Base-by-base conservation (phyloP, 2,888 invertebrate genomes). In the Epiblema foenella region DNA sequence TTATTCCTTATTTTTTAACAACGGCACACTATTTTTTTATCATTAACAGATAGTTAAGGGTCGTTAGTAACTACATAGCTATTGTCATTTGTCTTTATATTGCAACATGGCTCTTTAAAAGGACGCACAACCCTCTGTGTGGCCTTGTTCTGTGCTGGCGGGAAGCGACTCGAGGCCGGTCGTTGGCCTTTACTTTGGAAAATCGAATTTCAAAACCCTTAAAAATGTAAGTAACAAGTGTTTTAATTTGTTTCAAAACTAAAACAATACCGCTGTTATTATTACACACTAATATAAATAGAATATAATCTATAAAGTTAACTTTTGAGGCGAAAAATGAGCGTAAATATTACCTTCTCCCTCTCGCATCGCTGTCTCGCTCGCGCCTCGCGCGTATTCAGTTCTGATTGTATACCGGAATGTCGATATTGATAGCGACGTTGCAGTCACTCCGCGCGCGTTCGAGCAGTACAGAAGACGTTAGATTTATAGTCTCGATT, bases 51-150 rank as follows among this genome's bases (percentile, higher is more conserved):
- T 15, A 9, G 42, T 42, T 42, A 66, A 58, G 60, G 58, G 65
- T 65, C 59, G 63, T 70, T 70, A 71, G 4, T 60, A 37, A 18
- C n/a, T 46, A 46, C n/a, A 33, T 33, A 33, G 46, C 49, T 37
- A 20, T 33, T 65, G 5, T 46, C 12, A 33, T 70, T 70, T 60
- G 51, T 58, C 17, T 46, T 42, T 46, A n/a, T 20, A 51, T 67
- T 67, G 70, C 71, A 71, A 67, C 66, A 71, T 24, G n/a, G 24
- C 11, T 37, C 20, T 42, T 39, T 57, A 54, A 37, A 70, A 66
- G 70, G 54, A 70, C 42, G 37, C 60, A 46, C 66, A 37, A 67
- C 71, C 71, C 71, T 18, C 56, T 15, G n/a, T 8, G 4, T 67
- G 56, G 57, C 67, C 60, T 67, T 71, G 71, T 42, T n/a, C 64